Evolutionary conservation across 2,888 invertebrate species (phyloP).

Genomic region (Zaprionus lineosus): DNA sequence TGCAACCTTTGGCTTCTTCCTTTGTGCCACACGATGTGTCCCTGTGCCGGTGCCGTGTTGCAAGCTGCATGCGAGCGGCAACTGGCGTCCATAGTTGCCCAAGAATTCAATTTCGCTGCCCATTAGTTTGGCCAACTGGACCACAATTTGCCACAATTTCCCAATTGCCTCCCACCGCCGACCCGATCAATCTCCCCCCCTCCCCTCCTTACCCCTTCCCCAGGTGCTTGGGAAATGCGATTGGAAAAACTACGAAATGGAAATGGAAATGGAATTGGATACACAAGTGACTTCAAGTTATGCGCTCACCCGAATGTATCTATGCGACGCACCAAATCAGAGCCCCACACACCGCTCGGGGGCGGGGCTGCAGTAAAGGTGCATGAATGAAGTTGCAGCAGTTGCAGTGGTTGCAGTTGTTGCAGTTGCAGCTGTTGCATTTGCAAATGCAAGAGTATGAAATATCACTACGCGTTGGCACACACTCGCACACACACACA

Average conservation of each 20-base stretch:
- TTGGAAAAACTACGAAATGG: background rate
- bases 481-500: conserved; percentile 14
- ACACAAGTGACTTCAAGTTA: conserved; percentile 26
- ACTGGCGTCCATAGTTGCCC: conserved; percentile 6
- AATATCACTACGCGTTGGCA: conserved; percentile 47
- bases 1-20: conserved; percentile 70
- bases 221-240: conserved; percentile 37
- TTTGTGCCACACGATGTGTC: conserved; percentile 8
- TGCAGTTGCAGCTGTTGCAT: conserved; percentile 10
- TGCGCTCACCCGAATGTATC: conserved; percentile 19
- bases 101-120: conserved; percentile 21
- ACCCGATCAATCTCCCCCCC: conserved; percentile 17
- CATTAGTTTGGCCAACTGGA: conserved; percentile 40
- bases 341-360: too few species aligned
- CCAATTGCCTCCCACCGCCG: conserved; percentile 23
- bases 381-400: conserved; percentile 39
- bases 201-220: conserved; percentile 30
- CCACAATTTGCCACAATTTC: conserved; percentile 22
- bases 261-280: conserved; percentile 5
- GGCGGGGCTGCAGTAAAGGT: too few species aligned
- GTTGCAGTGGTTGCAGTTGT: conserved; percentile 9
- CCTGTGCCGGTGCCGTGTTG: conserved; percentile 22
- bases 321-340: conserved; percentile 30
- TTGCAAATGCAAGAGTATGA: conserved; percentile 49
- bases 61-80: conserved; percentile 18